A percentile compares a stretch with the other conserved stretches of the same genome.
Evolutionary conservation across 1,140 invertebrate genomes (phyloP).

Genomic region (Diabrotica virgifera): DNA sequence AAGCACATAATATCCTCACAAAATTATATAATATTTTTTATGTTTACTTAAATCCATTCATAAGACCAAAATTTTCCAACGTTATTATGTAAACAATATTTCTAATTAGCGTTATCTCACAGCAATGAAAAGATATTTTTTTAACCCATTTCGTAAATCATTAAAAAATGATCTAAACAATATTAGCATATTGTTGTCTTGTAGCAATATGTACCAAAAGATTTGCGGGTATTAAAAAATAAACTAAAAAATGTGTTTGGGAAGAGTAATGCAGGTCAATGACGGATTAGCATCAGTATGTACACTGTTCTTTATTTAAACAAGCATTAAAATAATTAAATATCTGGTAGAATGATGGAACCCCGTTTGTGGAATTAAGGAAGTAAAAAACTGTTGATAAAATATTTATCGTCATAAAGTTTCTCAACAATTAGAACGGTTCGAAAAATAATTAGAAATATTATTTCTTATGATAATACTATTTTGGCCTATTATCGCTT

Average conservation of each 20-base stretch:
- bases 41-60: constrained; percentile 7
- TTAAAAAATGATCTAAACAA: neutral
- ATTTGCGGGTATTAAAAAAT: neutral
- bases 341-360: no score
- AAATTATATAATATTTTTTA: neutral
- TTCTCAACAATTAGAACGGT: no score
- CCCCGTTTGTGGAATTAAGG: neutral
- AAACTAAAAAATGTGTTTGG: neutral
- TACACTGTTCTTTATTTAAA: neutral
- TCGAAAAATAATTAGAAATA: no score
- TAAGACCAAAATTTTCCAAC: neutral
- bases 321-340: neutral
- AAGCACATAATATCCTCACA: no score
- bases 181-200: neutral
- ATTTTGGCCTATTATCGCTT: no score
- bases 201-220: neutral
- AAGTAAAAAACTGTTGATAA: neutral
- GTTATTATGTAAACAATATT: neutral
- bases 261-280: neutral
- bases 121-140: neutral
- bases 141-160: neutral
- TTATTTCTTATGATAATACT: no score
- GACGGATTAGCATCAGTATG: neutral
- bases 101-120: neutral
- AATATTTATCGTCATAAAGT: neutral